These are phyloP conservation scores for Serranus cabrilla DNA, from an alignment of 2,797 vertebrate species.

Conservation along the genomic window DNA sequence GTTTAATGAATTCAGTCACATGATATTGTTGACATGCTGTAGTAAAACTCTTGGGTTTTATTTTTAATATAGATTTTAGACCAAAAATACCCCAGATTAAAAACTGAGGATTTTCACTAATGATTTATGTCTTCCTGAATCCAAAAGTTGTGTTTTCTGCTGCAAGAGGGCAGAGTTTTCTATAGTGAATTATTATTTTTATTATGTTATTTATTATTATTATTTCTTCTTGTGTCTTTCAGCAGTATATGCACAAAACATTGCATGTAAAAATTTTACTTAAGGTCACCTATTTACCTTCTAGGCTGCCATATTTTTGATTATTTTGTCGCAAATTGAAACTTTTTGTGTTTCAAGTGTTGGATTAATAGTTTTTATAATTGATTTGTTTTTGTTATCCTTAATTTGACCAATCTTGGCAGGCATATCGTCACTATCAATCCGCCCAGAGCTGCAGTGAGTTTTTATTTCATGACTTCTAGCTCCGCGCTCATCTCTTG, in stretches of 20 bases:
- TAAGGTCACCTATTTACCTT: too few species aligned
- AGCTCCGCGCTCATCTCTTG: neutral
- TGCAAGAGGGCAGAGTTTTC: too few species aligned
- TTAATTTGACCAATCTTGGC: neutral
- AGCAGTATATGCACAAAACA: neutral
- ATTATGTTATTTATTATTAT: too few species aligned
- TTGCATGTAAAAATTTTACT: too few species aligned
- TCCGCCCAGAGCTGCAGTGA: neutral
- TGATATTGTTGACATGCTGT: neutral
- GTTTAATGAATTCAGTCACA: neutral
- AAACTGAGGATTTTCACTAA: neutral
- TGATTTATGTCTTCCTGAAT: too few species aligned
- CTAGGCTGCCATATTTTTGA: too few species aligned
- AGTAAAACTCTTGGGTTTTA: neutral
- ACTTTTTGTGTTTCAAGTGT: too few species aligned
- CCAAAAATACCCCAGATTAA: neutral
- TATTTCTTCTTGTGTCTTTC: neutral
- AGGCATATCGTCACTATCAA: too few species aligned
- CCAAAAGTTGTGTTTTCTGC: too few species aligned
- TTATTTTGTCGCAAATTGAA: too few species aligned
- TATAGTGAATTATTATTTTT: too few species aligned
- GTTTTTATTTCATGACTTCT: neutral
- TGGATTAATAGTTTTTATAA: too few species aligned
- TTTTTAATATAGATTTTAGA: neutral
- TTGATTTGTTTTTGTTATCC: neutral